Evolutionary conservation across 2,888 invertebrate genomes (phyloP), one percentile per base, ranked within the genome.

Genomic region (Plagodis pulveraria): DNA sequence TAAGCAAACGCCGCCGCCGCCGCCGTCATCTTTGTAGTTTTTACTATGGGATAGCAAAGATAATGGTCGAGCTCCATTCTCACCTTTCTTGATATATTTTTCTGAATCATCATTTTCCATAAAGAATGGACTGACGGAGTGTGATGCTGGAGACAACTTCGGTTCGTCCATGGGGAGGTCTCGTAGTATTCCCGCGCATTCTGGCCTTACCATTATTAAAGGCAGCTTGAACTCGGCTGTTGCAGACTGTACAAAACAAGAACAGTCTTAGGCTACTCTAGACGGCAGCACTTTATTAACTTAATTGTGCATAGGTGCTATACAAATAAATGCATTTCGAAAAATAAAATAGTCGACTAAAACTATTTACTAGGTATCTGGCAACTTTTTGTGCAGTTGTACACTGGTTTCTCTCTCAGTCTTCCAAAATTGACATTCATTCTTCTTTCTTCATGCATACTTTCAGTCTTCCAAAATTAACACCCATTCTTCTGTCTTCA

Each of bases 191-290:
- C 95, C 96, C 40, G 94, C 94, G 67, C 94, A 95, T 87, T 96
- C 95, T 11, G 95, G 95, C 51, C 95, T 89, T 0, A 96, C 96
- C 49, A 93, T 93, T 45, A 95, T 86, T 63, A 96, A 77, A 0
- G 96, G 96, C 6, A 96, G 81, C 73, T 95, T 95, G 81, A 96
- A 96, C 67, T 95, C 94, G 32, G 95, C 95, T 72, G 94, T 93
- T 8, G 95, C 94, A 50, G 96, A 91, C 96, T 96, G 77, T 34
- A 52, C 56, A 50, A 60, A 58, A 56, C 12, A 42, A 38, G 22
- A 22, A 22, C 4, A 22, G 22, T 2, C 22, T 22, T 22, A 22
- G 22, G 22, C 22, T 4, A 22, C 22, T 22, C 22, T 2, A 22
- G 22, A 22, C 4, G 22, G 4, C 22, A 2, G 22, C 4, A 22